These are phyloP conservation scores for Athalia cordata DNA, from an alignment of 2,888 invertebrate genomes.

Conservation along the genomic window DNA sequence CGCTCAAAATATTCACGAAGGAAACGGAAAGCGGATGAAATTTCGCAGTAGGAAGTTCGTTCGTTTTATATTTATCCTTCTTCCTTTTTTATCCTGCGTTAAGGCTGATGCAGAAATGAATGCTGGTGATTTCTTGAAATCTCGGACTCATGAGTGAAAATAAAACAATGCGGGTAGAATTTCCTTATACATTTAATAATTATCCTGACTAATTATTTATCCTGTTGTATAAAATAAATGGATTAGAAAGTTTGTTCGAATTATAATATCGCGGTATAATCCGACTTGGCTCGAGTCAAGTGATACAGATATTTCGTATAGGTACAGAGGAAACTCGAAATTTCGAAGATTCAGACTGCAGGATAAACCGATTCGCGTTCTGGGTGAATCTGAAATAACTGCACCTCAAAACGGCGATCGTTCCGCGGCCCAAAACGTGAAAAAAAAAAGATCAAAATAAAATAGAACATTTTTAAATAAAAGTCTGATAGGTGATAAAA, in stretches of 20 bases:
- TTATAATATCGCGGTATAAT: background rate
- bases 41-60: too few species aligned
- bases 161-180: background rate
- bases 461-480: background rate
- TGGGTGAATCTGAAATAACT: slow-evolving; percentile 20
- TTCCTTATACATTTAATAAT: slow-evolving; percentile 6
- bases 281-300: slow-evolving; percentile 25
- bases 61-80: too few species aligned
- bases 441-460: background rate
- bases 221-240: background rate
- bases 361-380: slow-evolving; percentile 7
- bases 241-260: slow-evolving; percentile 11
- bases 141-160: too few species aligned
- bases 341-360: background rate
- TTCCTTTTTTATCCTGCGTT: too few species aligned
- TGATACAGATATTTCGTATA: slow-evolving; percentile 5
- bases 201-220: slow-evolving; percentile 14
- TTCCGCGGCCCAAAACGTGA: too few species aligned
- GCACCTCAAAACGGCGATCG: background rate
- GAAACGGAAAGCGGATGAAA: too few species aligned
- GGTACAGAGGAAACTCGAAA: background rate
- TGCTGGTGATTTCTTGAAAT: too few species aligned
- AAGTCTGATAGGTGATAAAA: too few species aligned
- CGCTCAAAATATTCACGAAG: too few species aligned
- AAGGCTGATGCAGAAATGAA: too few species aligned